Base-by-base conservation (phyloP, 2,113 vertebrate genomes). In the Eulacestoma nigropectus region DNA sequence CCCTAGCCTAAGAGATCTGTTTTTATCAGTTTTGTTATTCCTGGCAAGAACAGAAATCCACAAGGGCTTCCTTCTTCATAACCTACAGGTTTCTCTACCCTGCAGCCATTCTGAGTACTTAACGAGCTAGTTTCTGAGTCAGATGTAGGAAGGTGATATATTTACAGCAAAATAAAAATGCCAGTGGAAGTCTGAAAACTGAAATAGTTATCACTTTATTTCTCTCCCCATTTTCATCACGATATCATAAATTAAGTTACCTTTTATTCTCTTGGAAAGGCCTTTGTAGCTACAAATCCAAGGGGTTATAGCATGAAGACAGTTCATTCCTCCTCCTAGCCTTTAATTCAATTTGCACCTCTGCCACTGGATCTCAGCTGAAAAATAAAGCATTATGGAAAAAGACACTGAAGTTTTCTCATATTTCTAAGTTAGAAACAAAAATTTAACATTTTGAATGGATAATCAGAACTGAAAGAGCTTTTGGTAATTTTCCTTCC, bases 1-100 rank as follows among this genome's bases (percentile, higher is more conserved):
- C 11, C 10, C 17, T 49, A 63, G 17, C 19, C 21, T 49, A 22
- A 75, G n/a, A 96, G 64, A 74, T 42, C 23, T 89, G 10, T 88
- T 94, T 92, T 91, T 94, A 56, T 33, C 33, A n/a, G n/a, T n/a
- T 87, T 81, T 70, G 10, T 93, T 75, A 70, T 76, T 92, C 39
- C 57, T 79, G 55, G 39, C 21, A 53, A 79, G 33, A 73, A 67
- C 11, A 84, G 33, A 79, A 94, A 76, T 44, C 37, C 53, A 47
- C 27, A 78, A 75, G 46, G 72, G 26, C 4, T 94, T 89, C 32
- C 49, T 87, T 82, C 65, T 76, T 90, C 63, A 57, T 73, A 93
- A 89, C 62, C 67, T 79, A 42, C 42, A 69, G 74, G 41, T 83
- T 95, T 90, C 32, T 83, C 33, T 88, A 50, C 29, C 74, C 59